Evolutionary conservation across 2,113 vertebrate species (phyloP).

Genomic region (Lampris incognitus): DNA sequence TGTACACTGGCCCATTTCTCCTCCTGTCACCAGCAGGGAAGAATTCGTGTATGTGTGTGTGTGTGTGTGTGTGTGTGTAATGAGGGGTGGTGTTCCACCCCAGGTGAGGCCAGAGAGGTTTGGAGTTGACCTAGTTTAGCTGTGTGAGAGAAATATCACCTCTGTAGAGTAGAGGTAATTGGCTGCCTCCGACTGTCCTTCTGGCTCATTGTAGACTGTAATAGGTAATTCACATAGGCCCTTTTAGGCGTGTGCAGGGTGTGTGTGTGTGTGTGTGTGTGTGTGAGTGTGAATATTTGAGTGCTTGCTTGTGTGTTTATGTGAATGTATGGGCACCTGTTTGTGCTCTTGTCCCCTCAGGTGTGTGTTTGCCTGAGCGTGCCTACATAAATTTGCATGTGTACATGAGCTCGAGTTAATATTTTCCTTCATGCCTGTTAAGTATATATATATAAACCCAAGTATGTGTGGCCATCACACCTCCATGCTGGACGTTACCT

Average conservation of each 20-base stretch:
- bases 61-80: slow-evolving; percentile 54
- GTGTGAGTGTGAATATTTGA: slow-evolving; percentile 26
- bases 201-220: slow-evolving; percentile 75
- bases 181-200: slow-evolving; percentile 78
- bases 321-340: slow-evolving; percentile 10
- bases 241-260: slow-evolving; percentile 61
- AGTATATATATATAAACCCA: no score
- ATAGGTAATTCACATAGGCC: slow-evolving; percentile 76
- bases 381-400: neutral
- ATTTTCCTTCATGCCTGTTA: slow-evolving; percentile 9
- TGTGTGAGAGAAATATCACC: slow-evolving; percentile 79
- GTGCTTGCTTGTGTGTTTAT: slow-evolving; percentile 7
- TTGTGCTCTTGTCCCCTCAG: slow-evolving; percentile 23
- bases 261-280: slow-evolving; percentile 12
- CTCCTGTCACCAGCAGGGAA: slow-evolving; percentile 67
- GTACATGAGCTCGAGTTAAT: neutral
- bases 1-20: slow-evolving; percentile 72
- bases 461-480: neutral
- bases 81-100: slow-evolving; percentile 72
- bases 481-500: slow-evolving; percentile 80
- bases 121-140: slow-evolving; percentile 81
- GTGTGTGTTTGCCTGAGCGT: slow-evolving; percentile 4
- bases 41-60: slow-evolving; percentile 59
- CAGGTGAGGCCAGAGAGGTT: slow-evolving; percentile 74
- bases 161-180: slow-evolving; percentile 77